These are phyloP conservation scores for Acanthoscelides obtectus DNA, from an alignment of 2,888 invertebrate genomes.

Conservation along the genomic window DNA sequence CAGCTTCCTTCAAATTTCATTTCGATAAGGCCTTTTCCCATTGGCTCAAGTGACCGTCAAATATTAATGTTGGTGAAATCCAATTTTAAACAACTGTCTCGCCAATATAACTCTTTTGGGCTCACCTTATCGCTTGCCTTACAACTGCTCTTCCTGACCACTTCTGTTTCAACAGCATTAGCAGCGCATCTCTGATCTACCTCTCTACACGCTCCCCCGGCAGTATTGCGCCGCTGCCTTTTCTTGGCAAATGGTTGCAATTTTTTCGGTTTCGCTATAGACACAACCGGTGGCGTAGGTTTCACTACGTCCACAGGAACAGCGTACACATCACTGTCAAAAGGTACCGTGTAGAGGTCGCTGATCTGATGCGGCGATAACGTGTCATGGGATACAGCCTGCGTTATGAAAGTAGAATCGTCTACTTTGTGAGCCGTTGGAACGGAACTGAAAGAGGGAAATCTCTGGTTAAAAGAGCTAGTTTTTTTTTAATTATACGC, in stretches of 20 bases:
- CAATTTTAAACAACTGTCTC: too few species aligned
- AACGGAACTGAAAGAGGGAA: slow-evolving; percentile 44
- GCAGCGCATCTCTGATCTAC: slow-evolving; percentile 16
- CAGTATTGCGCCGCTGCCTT: slow-evolving; percentile 38
- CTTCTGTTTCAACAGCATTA: neutral
- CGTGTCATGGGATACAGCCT: slow-evolving; percentile 84
- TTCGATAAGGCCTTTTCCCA: too few species aligned
- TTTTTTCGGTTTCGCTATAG: slow-evolving; percentile 45
- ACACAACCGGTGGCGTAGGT: slow-evolving; percentile 45
- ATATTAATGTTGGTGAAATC: too few species aligned
- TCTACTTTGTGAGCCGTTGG: slow-evolving; percentile 69
- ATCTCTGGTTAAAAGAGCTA: too few species aligned
- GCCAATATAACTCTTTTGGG: too few species aligned
- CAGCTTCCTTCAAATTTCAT: too few species aligned
- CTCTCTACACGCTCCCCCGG: slow-evolving; percentile 47
- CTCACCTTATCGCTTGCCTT: neutral
- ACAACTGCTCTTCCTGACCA: neutral
- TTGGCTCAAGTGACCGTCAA: too few species aligned
- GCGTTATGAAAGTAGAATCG: slow-evolving; percentile 83
- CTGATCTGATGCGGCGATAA: slow-evolving; percentile 71
- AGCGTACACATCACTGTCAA: slow-evolving; percentile 84
- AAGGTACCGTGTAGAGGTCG: slow-evolving; percentile 84
- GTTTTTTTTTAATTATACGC: too few species aligned
- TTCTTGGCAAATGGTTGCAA: slow-evolving; percentile 17
- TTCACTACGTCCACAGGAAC: slow-evolving; percentile 78